phyloP scores from a whole-genome alignment of 2,113 vertebrate species.

The Symphodus melops region DNA sequence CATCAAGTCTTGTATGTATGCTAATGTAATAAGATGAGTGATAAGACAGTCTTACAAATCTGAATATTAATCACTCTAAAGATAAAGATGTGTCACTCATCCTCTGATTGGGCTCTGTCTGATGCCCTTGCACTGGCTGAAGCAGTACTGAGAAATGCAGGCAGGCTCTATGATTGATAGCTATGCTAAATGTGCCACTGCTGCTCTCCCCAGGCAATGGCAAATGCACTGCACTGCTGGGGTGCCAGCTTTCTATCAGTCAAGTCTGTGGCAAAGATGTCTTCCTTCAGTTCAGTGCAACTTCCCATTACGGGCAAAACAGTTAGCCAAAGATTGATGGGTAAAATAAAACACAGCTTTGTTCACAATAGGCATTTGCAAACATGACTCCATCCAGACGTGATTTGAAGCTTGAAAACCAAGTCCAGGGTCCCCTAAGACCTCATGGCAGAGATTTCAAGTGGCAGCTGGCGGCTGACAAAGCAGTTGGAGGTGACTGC shows the following conservation, averaged over 20 bases:
- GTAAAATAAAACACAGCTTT: neutral
- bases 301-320: neutral
- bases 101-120: constrained; percentile 44
- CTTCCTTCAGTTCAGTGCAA: constrained; percentile 9
- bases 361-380: neutral
- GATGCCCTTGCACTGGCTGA: constrained; percentile 18
- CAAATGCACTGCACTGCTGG: constrained; percentile 53
- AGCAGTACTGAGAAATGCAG: constrained; percentile 38
- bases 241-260: constrained; percentile 41
- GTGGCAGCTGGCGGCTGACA: constrained; percentile 58
- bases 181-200: constrained; percentile 43
- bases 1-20: neutral
- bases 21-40: constrained; percentile 5
- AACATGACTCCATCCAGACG: constrained; percentile 9
- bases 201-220: constrained; percentile 61
- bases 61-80: constrained; percentile 40
- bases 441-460: constrained; percentile 53
- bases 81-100: constrained; percentile 41
- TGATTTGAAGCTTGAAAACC: constrained; percentile 26
- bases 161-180: constrained; percentile 66
- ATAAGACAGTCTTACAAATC: constrained; percentile 14
- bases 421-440: constrained; percentile 2
- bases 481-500: constrained; percentile 50
- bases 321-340: neutral
- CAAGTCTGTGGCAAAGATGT: constrained; percentile 16